Conservation (phyloP, 2,888 invertebrate species). For the Chrysotoxum bicinctum region DNA sequence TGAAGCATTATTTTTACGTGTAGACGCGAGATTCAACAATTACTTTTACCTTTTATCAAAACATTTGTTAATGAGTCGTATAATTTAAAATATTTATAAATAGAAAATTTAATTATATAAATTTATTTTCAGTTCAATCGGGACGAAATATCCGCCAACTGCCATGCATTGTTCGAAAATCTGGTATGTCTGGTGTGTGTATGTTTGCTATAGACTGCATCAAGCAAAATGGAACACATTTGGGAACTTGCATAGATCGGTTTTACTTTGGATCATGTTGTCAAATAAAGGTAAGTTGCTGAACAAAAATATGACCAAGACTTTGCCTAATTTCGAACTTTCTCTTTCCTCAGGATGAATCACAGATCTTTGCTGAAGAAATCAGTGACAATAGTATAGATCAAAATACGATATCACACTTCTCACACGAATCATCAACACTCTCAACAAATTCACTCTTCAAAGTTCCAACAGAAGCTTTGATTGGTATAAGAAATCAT, state of each 20-base stretch:
- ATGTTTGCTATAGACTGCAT: constrained; percentile 97
- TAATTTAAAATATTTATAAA: constrained; percentile 24
- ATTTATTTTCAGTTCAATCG: constrained; percentile 86
- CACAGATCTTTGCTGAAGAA: constrained; percentile 78
- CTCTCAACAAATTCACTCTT: constrained; percentile 78
- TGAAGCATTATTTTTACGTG: no score
- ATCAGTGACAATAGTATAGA: constrained; percentile 82
- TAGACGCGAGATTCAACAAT: no score
- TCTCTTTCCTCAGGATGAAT: constrained; percentile 74
- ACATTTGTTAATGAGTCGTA: no score
- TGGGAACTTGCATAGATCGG: constrained; percentile 95
- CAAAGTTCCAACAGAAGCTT: constrained; percentile 77
- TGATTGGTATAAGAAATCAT: constrained; percentile 43
- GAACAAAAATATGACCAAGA: background rate
- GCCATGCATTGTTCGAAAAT: constrained; percentile 91
- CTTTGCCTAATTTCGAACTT: background rate
- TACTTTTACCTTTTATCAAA: no score
- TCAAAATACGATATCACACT: constrained; percentile 81
- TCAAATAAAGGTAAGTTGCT: constrained; percentile 84
- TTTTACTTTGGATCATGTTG: constrained; percentile 97
- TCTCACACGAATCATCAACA: constrained; percentile 79
- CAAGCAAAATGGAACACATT: constrained; percentile 93
- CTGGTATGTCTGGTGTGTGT: constrained; percentile 91
- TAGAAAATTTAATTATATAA: background rate
- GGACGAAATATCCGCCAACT: constrained; percentile 94